phyloP scores from a whole-genome alignment of 2,888 invertebrate species.

The Trissolcus brochymenae region DNA sequence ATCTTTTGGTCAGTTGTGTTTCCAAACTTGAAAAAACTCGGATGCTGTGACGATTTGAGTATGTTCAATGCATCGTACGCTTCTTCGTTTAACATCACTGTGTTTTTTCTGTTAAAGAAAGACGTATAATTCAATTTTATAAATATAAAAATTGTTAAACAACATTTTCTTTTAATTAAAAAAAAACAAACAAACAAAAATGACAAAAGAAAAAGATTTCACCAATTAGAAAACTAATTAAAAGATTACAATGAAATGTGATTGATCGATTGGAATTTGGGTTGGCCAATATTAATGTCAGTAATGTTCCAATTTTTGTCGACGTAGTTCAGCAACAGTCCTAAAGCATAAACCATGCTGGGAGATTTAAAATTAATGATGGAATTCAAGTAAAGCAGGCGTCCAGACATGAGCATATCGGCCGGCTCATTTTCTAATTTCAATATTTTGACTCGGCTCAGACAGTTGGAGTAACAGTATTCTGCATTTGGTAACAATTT shows the following conservation, averaged over 20 bases:
- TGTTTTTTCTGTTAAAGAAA: slow-evolving; percentile 78
- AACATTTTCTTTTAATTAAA: too few species aligned
- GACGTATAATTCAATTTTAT: too few species aligned
- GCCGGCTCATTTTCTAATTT: slow-evolving; percentile 79
- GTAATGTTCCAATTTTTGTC: slow-evolving; percentile 81
- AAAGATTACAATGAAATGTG: slow-evolving; percentile 81
- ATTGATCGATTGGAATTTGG: slow-evolving; percentile 76
- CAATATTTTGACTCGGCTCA: slow-evolving; percentile 78
- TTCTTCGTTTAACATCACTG: slow-evolving; percentile 84
- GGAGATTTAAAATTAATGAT: slow-evolving; percentile 81
- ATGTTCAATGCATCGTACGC: slow-evolving; percentile 87
- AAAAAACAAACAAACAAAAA: too few species aligned
- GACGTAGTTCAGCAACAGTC: slow-evolving; percentile 84
- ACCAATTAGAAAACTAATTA: neutral
- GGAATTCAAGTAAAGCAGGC: slow-evolving; percentile 80
- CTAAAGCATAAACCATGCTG: slow-evolving; percentile 83
- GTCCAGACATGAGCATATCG: slow-evolving; percentile 78
- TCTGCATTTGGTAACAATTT: slow-evolving; percentile 80
- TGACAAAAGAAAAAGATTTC: neutral
- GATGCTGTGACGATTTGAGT: slow-evolving; percentile 84
- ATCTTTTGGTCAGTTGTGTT: slow-evolving; percentile 76
- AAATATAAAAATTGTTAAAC: too few species aligned
- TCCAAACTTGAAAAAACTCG: slow-evolving; percentile 85
- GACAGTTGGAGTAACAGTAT: slow-evolving; percentile 80
- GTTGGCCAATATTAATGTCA: slow-evolving; percentile 77